Base-by-base conservation (phyloP, 2,888 invertebrate species). In the Apamea monoglypha region DNA sequence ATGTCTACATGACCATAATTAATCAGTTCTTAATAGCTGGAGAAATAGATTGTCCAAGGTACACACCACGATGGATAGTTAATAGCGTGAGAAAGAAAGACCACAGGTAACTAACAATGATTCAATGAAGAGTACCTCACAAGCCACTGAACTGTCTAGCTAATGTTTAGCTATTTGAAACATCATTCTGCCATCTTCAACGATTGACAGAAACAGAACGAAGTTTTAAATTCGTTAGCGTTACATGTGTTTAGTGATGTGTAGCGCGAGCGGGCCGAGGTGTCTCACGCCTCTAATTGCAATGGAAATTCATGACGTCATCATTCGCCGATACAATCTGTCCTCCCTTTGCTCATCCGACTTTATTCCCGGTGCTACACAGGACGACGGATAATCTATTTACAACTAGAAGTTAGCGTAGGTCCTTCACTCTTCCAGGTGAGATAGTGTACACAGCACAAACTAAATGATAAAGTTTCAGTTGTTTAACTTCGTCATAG, bases 381-480 rank as follows among this genome's bases (percentile, higher is more conserved):
- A 16, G 44, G 36, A 56, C 32, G 10, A 25, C n/a, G 2, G 76
- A 67, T 32, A 76, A 80, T 76, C 59, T 59, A 40, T 40, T 80
- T 83, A 76, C n/a, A n/a, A 64, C 21, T 6, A 47, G 21, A 79
- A 80, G 66, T 72, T 84, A 69, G n/a, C 63, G 64, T 21, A 36
- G 47, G 29, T 81, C 29, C 47, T 40, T 50, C 40, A 47, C 67
- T 84, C n/a, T 47, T 56, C 71, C 70, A 84, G 59, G 40, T 79
- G 81, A 63, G 40, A 18, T 29, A 61, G 66, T 69, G 71, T 66
- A 59, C 44, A 56, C 56, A 29, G 59, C 36, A 53, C 61, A 69
- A 80, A 53, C 61, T 44, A 47, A 63, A 85, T 68, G 56, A 82
- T 50, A 56, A 72, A 85, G 68, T 85, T 85, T 36, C 25, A 53